phyloP scores from a whole-genome alignment of 1,140 invertebrate species.

The Dreissena polymorpha region DNA sequence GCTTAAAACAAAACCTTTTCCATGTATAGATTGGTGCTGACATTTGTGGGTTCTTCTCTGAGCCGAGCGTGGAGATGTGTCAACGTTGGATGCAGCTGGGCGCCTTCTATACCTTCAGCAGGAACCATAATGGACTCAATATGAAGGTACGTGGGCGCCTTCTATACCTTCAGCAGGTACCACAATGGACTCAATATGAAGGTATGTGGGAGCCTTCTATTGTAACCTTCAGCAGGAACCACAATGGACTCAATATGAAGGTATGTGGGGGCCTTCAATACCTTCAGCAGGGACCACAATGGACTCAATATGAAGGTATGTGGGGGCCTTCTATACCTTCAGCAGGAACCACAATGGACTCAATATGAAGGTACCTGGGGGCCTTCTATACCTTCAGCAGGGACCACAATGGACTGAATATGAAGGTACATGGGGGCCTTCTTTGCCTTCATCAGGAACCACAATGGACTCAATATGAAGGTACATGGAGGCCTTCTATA shows the following conservation, averaged over 20 bases:
- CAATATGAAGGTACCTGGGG: slow-evolving; percentile 73
- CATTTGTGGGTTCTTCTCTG: slow-evolving; percentile 71
- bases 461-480: slow-evolving; percentile 70
- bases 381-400: slow-evolving; percentile 74
- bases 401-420: slow-evolving; percentile 71
- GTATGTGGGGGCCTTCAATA: slow-evolving; percentile 74
- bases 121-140: slow-evolving; percentile 71
- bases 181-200: slow-evolving; percentile 67
- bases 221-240: slow-evolving; percentile 74
- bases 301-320: slow-evolving; percentile 57
- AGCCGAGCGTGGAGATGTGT: slow-evolving; percentile 68
- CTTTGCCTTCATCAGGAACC: slow-evolving; percentile 74
- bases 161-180: slow-evolving; percentile 74
- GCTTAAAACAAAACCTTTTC: background rate
- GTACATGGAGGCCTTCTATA: slow-evolving; percentile 74
- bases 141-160: slow-evolving; percentile 69
- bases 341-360: slow-evolving; percentile 73
- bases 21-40: slow-evolving; percentile 66
- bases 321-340: slow-evolving; percentile 75
- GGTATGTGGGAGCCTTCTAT: slow-evolving; percentile 74
- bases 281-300: slow-evolving; percentile 74
- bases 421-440: slow-evolving; percentile 74
- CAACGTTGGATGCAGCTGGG: slow-evolving; percentile 75
- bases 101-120: slow-evolving; percentile 73
- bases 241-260: slow-evolving; percentile 70